phyloP scores from a whole-genome alignment of 2,888 invertebrate species.

The Cremastinae sp. region DNA sequence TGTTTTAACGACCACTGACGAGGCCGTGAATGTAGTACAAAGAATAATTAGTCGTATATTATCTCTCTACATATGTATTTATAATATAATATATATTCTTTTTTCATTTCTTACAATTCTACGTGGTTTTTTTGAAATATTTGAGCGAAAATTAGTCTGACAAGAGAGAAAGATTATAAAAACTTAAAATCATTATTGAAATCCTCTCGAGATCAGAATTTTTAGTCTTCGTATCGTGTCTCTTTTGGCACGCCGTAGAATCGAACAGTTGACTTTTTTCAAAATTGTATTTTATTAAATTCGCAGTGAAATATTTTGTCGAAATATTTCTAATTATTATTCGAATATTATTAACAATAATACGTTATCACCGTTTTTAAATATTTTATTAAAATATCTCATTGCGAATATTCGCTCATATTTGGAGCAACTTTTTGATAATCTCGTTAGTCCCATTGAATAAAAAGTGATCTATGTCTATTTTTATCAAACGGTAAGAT shows the following conservation, averaged over 20 bases:
- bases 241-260: slow-evolving; percentile 54
- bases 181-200: slow-evolving; percentile 39
- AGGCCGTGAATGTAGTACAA: slow-evolving; percentile 24
- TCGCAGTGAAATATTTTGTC: not conserved
- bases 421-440: slow-evolving; percentile 17
- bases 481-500: slow-evolving; percentile 7
- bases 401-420: slow-evolving; percentile 1
- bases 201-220: slow-evolving; percentile 6
- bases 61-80: slow-evolving; percentile 34
- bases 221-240: slow-evolving; percentile 10
- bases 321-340: too few species aligned
- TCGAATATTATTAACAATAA: too few species aligned
- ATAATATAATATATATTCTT: slow-evolving; percentile 40
- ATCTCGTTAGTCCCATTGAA: slow-evolving; percentile 23
- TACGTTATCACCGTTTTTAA: not conserved
- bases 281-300: slow-evolving; percentile 7
- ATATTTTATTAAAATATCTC: too few species aligned
- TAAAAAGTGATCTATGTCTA: slow-evolving; percentile 8
- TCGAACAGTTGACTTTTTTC: slow-evolving; percentile 18
- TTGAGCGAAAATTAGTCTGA: slow-evolving; percentile 52
- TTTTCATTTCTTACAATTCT: slow-evolving; percentile 21
- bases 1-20: slow-evolving; percentile 30
- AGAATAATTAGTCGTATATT: slow-evolving; percentile 3
- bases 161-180: slow-evolving; percentile 49
- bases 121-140: slow-evolving; percentile 41